Evolutionary conservation across 2,888 invertebrate genomes (phyloP), one percentile per base, ranked within the genome.

Genomic region (Pasiphila rectangulata): DNA sequence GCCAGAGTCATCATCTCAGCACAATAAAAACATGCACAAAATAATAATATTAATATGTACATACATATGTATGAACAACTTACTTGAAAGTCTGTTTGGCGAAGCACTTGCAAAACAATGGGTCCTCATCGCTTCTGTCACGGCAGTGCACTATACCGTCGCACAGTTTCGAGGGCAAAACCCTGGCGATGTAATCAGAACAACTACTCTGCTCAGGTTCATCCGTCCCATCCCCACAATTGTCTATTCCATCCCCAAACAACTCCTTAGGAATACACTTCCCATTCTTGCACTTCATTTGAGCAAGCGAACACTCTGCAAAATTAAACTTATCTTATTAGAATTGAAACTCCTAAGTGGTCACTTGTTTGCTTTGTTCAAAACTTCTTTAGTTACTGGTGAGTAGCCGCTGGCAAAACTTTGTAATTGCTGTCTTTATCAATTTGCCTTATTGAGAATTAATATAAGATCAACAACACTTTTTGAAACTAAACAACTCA

Each of bases 121-220:
- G 92, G 53, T 91, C 90, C 69, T 96, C 96, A 63, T 96, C 96
- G 40, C 91, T 92, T 57, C 93, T 92, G 67, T 96, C 95, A 54
- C 90, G 81, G 65, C 96, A 96, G 67, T 96, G 93, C 4, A 94
- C 82, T 3, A 91, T 82, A 0, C 95, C 95, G 66, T 96, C 95
- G 68, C 96, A 96, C 2, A 96, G 82, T 57, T 91, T 91, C 0
- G 90, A 83, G 0, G 94, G 93, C 64, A 90, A 89, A 0, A 93
- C 92, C n/a, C 93, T 82, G 56, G 90, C 87, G 43, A 95, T 79
- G 66, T 94, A 94, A 17, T 91, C 89, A 5, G 90, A 91, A 59
- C 94, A 94, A 7, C 88, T 91, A 43, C 93, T 92, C 7, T 80
- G 77, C 0, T 73, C 74, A 0, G 88, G 88, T 67, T 96, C 96